A percentile compares a stretch with the other conserved stretches of the same genome.
Evolutionary conservation across 2,113 vertebrate genomes (phyloP).

Genomic region (Myxocyprinus asiaticus): DNA sequence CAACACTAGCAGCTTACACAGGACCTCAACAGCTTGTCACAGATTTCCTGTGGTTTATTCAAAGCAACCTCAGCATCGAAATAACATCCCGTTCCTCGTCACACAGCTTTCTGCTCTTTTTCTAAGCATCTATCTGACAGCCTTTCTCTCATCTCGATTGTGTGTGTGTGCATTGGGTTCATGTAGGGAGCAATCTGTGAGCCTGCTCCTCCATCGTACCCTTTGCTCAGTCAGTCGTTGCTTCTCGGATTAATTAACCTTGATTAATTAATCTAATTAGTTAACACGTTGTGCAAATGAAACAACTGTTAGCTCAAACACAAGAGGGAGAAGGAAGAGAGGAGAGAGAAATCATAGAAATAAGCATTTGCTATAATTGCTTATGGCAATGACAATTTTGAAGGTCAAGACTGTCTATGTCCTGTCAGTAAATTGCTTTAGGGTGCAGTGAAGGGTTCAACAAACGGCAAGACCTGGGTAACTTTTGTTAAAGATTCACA

Average conservation of each 20-base stretch:
- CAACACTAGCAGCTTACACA: no score
- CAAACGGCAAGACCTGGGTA: background rate
- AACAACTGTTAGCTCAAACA: conserved; percentile 34
- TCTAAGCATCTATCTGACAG: background rate
- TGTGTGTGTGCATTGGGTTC: background rate
- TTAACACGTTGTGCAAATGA: conserved; percentile 51
- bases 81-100: background rate
- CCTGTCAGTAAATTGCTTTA: conserved; percentile 48
- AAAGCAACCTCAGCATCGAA: background rate
- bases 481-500: background rate
- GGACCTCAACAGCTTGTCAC: no score
- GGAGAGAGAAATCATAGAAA: conserved; percentile 14
- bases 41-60: conserved; percentile 11
- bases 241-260: conserved; percentile 55
- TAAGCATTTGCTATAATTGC: conserved; percentile 40
- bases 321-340: background rate
- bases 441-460: conserved; percentile 32
- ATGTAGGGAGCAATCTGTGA: background rate
- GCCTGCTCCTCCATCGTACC: conserved; percentile 2
- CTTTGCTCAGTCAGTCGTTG: conserved; percentile 48
- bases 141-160: background rate
- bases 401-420: conserved; percentile 56
- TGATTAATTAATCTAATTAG: conserved; percentile 62
- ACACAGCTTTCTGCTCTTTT: background rate
- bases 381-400: conserved; percentile 53